Percentiles rank a stretch among this genome's conserved stretches.
Evolutionary conservation across 2,797 vertebrate species (phyloP).

Genomic region (Microtus agrestis): DNA sequence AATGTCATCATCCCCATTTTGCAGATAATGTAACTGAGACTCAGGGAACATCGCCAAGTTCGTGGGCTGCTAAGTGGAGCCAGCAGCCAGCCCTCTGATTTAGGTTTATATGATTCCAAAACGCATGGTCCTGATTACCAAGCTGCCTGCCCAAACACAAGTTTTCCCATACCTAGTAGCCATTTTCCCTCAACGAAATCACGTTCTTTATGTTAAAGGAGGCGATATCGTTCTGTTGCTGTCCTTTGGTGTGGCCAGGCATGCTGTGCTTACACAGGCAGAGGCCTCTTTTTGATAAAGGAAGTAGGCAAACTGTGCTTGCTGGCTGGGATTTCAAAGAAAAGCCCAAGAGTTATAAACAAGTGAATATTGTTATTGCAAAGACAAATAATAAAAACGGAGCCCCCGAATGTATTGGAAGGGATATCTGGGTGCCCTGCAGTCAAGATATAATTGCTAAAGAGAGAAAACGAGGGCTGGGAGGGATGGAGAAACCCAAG

Average conservation of each 20-base stretch:
- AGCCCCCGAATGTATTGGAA: constrained; percentile 37
- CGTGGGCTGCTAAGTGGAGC: constrained; percentile 62
- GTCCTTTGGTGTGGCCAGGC: background rate
- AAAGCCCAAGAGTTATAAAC: constrained; percentile 62
- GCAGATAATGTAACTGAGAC: constrained; percentile 60
- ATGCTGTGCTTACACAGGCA: background rate
- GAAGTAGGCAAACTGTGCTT: constrained; percentile 50
- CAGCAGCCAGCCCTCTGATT: constrained; percentile 49
- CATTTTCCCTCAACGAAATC: background rate
- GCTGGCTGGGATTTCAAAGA: constrained; percentile 20
- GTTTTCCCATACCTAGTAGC: constrained; percentile 35
- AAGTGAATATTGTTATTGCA: constrained; percentile 73
- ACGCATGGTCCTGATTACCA: constrained; percentile 54
- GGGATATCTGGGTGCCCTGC: constrained; percentile 64
- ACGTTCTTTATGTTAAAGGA: background rate
- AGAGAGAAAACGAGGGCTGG: constrained; percentile 52
- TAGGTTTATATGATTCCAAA: constrained; percentile 66
- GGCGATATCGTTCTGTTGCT: background rate
- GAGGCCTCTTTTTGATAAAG: constrained; percentile 55
- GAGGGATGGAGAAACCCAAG: constrained; percentile 45
- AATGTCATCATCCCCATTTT: constrained; percentile 66
- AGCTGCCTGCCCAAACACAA: constrained; percentile 15
- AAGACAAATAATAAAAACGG: constrained; percentile 77
- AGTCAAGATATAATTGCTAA: constrained; percentile 71
- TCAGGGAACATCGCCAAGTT: constrained; percentile 47